Evolutionary conservation across 1,140 invertebrate genomes (phyloP).

Genomic region (Aphaenogaster rudis): DNA sequence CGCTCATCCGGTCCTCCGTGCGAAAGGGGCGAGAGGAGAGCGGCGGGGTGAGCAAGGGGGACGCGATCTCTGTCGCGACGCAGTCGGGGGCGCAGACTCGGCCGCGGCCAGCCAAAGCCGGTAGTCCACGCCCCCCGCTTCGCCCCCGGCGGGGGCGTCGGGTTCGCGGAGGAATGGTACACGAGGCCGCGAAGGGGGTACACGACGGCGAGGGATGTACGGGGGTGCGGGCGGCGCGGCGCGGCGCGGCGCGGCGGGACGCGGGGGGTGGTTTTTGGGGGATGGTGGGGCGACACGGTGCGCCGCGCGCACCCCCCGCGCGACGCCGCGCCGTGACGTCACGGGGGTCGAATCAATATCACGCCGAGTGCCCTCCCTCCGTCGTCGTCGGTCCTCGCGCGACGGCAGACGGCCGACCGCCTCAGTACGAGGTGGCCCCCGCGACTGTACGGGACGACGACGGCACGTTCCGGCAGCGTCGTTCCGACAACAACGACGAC

Average conservation of each 20-base stretch:
- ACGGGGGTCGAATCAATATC: conserved; percentile 84
- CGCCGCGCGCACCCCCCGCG: conserved; percentile 70
- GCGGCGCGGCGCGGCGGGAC: background rate
- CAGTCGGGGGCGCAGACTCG: conserved; percentile 79
- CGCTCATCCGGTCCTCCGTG: conserved; percentile 19
- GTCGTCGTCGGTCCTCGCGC: conserved; percentile 66
- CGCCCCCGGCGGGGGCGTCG: conserved; percentile 54
- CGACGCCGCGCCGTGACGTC: conserved; percentile 79
- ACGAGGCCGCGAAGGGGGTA: background rate
- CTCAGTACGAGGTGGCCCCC: conserved; percentile 86
- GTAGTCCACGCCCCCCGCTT: conserved; percentile 80
- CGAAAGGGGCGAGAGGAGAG: conserved; percentile 12
- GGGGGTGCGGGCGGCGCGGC: background rate
- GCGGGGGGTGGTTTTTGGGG: background rate
- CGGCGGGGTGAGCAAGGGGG: background rate
- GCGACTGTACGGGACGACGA: conserved; percentile 82
- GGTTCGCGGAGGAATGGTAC: background rate
- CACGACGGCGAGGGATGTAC: conserved; percentile 17
- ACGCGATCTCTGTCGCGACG: conserved; percentile 17
- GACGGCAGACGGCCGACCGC: conserved; percentile 76
- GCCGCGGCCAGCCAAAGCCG: conserved; percentile 66
- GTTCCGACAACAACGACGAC: conserved; percentile 73
- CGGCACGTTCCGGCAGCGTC: conserved; percentile 74
- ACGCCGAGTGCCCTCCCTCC: conserved; percentile 71
- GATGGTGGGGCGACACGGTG: conserved; percentile 1